Evolutionary conservation across 2,888 invertebrate species (phyloP), one percentile per base, ranked within the genome.

Genomic region (Dascillus cervinus): DNA sequence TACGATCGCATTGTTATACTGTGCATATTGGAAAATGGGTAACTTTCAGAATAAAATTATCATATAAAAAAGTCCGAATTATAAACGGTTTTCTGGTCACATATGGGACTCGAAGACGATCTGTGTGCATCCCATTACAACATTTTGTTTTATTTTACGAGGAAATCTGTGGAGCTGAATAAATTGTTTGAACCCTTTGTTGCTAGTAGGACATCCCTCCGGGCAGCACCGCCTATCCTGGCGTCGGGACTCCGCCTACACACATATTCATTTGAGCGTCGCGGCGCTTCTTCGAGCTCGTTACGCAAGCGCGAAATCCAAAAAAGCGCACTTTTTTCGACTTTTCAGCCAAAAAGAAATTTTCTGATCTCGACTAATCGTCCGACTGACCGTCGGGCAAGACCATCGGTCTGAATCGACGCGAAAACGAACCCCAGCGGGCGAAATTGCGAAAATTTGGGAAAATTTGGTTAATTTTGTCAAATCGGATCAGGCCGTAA

Each of bases 81-180:
- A n/a, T n/a, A n/a, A n/a, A n/a, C n/a, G n/a, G n/a, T n/a, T n/a
- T n/a, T n/a, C n/a, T n/a, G n/a, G n/a, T n/a, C 51, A 47, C 58
- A 59, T 56, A 56, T 58, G 59, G 54, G 53, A 46, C 56, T 48
- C 44, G 30, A 19, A 23, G 37, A 29, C 21, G 20, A 13, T 40
- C 44, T 41, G 39, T 48, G 37, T 50, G 50, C 50, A 48, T 52
- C 49, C 47, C 44, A 47, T 49, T 46, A 47, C 34, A 49, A 45
- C 45, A 50, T 50, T 53, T 51, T 49, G 55, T 56, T 58, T 56
- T 52, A 56, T 57, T 55, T 55, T 50, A 53, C 49, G 52, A 50
- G 58, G 54, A 61, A 61, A 62, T 62, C 60, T 61, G 56, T 48
- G 49, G 55, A 60, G 62, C 62, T 63, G 60, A 63, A 62, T 63